Percentiles rank a stretch among this genome's conserved stretches.
phyloP scores from a whole-genome alignment of 2,113 vertebrate species.

The Neogobius melanostomus region DNA sequence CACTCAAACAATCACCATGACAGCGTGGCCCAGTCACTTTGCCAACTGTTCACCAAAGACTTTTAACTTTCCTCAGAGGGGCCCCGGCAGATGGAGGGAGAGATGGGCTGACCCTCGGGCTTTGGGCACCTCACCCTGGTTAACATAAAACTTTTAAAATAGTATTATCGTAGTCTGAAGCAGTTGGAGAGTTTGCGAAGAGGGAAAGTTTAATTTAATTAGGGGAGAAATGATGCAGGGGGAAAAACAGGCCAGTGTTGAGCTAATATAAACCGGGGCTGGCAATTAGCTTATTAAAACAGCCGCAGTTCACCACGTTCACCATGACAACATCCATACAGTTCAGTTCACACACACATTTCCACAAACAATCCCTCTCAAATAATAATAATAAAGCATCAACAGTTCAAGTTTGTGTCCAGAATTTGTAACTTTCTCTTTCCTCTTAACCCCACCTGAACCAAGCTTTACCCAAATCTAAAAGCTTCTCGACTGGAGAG shows the following conservation, averaged over 20 bases:
- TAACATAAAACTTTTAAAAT: slow-evolving; percentile 25
- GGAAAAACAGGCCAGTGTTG: slow-evolving; percentile 29
- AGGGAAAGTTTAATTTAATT: slow-evolving; percentile 41
- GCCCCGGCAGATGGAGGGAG: slow-evolving; percentile 43
- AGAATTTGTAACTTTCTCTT: no score
- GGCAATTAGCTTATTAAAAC: slow-evolving; percentile 20
- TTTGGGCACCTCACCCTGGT: slow-evolving; percentile 40
- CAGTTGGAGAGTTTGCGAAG: slow-evolving; percentile 25
- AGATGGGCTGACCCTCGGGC: slow-evolving; percentile 42
- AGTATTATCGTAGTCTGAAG: slow-evolving; percentile 24
- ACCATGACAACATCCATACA: not conserved
- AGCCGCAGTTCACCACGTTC: not conserved
- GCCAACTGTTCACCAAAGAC: slow-evolving; percentile 62
- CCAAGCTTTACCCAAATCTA: no score
- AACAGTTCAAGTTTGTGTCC: no score
- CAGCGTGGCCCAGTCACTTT: slow-evolving; percentile 59
- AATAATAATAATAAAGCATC: no score
- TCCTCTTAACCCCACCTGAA: no score
- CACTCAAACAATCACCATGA: slow-evolving; percentile 59
- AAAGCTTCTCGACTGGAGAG: no score
- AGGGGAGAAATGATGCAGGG: slow-evolving; percentile 39
- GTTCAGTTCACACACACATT: no score
- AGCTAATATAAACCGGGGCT: slow-evolving; percentile 30
- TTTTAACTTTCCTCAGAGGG: slow-evolving; percentile 58
- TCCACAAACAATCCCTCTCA: no score